A percentile compares a stretch with the other conserved stretches of the same genome.
Evolutionary conservation across 2,797 vertebrate genomes (phyloP).

Genomic region (Rhynchonycteris naso): DNA sequence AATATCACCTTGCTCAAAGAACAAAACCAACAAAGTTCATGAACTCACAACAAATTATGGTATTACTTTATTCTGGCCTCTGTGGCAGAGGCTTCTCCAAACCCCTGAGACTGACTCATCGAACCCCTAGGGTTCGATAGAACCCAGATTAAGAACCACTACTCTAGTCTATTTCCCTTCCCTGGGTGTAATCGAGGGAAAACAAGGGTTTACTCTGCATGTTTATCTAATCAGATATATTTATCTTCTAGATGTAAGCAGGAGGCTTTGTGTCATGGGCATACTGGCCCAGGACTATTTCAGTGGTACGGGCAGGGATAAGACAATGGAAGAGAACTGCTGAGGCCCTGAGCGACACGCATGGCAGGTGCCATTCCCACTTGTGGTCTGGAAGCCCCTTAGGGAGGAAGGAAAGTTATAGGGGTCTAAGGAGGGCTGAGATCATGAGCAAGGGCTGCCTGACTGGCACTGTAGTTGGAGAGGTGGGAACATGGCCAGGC

Average conservation of each 20-base stretch:
- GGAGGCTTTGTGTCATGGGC: background rate
- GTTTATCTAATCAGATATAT: conserved; percentile 41
- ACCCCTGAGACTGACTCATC: too few species aligned
- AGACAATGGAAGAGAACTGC: background rate
- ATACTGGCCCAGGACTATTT: background rate
- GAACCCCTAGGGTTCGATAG: too few species aligned
- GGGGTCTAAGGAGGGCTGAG: background rate
- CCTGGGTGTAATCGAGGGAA: conserved; percentile 45
- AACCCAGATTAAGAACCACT: too few species aligned
- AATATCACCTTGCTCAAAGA: too few species aligned
- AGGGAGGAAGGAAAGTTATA: background rate
- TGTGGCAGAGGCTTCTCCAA: too few species aligned
- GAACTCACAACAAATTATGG: too few species aligned
- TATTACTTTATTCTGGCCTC: too few species aligned
- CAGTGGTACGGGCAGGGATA: background rate
- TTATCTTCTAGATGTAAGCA: conserved; percentile 25
- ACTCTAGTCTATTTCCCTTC: conserved; percentile 30
- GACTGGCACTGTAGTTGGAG: background rate
- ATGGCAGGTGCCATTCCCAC: background rate
- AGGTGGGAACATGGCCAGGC: background rate
- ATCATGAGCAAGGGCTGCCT: background rate
- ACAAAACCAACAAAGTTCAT: too few species aligned
- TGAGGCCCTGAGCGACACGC: background rate
- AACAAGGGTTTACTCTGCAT: background rate
- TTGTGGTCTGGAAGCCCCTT: background rate